phyloP scores from a whole-genome alignment of 2,797 vertebrate species.

The Salarias fasciatus region DNA sequence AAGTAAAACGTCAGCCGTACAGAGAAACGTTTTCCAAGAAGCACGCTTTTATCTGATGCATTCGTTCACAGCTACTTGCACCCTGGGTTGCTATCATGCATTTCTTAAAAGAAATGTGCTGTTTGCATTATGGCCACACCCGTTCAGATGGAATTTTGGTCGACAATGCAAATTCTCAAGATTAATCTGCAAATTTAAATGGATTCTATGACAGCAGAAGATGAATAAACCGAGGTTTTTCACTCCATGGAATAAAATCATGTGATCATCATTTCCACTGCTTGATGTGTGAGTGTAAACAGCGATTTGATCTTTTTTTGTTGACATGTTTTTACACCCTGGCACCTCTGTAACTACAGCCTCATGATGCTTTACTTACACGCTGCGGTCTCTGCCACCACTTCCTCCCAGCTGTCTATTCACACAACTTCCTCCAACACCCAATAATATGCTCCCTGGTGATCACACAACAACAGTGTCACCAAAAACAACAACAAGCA shows the following conservation, averaged over 20 bases:
- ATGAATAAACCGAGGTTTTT: neutral
- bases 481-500: slow-evolving; percentile 62
- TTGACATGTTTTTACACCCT: slow-evolving; percentile 30
- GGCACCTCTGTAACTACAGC: slow-evolving; percentile 23
- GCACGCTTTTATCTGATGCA: neutral
- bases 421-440: slow-evolving; percentile 67
- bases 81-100: neutral
- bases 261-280: neutral
- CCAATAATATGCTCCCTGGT: slow-evolving; percentile 43
- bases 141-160: slow-evolving; percentile 7
- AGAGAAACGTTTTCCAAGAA: slow-evolving; percentile 20
- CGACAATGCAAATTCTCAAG: neutral
- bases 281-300: neutral
- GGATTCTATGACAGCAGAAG: neutral
- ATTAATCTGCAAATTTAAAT: neutral
- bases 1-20: slow-evolving; percentile 14
- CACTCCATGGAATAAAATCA: slow-evolving; percentile 8
- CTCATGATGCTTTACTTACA: slow-evolving; percentile 43
- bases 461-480: slow-evolving; percentile 30
- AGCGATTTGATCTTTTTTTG: slow-evolving; percentile 18
- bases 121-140: slow-evolving; percentile 12
- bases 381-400: slow-evolving; percentile 55
- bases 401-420: slow-evolving; percentile 75
- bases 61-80: neutral
- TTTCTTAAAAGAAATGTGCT: neutral